These are phyloP conservation scores for Phodopus roborovskii DNA, from an alignment of 2,113 vertebrate genomes.

Conservation along the genomic window DNA sequence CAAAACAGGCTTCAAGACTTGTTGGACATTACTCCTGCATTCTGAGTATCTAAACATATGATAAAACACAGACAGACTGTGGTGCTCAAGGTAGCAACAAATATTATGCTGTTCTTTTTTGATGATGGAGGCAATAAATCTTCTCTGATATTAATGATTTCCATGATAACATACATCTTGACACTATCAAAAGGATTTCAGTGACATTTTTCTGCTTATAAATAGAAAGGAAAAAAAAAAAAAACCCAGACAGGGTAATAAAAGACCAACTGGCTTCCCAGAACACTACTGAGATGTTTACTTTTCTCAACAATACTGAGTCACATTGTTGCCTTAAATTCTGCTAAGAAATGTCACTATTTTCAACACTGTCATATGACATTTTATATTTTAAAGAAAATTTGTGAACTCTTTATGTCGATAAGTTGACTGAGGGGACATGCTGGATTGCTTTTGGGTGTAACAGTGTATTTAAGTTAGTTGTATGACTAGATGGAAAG, in stretches of 20 bases:
- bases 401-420: background rate
- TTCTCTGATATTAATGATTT: conserved; percentile 16
- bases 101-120: background rate
- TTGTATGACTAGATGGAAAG: background rate
- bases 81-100: conserved; percentile 14
- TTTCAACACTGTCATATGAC: background rate
- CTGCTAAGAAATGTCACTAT: background rate
- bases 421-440: background rate
- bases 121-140: background rate
- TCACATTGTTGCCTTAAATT: conserved; percentile 7
- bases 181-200: conserved; percentile 36
- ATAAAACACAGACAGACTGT: background rate
- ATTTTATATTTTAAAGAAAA: conserved; percentile 14
- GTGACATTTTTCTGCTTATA: background rate
- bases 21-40: background rate
- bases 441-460: background rate
- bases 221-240: background rate
- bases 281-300: background rate
- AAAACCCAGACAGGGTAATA: background rate
- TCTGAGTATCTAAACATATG: background rate
- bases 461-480: background rate
- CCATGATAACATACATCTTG: background rate
- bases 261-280: background rate
- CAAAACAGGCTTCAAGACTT: background rate
- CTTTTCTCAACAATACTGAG: conserved; percentile 7